phyloP scores from a whole-genome alignment of 2,113 vertebrate genomes.

The Oncorhynchus kisutch region DNA sequence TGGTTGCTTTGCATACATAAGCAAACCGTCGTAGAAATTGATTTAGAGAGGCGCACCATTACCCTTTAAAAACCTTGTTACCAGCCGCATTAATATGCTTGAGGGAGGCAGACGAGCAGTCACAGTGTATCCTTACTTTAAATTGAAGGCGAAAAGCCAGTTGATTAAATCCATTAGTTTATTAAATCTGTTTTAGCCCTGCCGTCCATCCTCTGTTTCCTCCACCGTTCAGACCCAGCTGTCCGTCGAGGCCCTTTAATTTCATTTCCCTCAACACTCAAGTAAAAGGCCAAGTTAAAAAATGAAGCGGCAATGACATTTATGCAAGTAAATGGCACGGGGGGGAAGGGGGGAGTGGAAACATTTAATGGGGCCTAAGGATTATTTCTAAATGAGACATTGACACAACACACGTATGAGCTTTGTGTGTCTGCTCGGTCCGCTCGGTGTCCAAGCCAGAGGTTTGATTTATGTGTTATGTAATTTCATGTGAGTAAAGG shows the following conservation, averaged over 20 bases:
- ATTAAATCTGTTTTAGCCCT: neutral
- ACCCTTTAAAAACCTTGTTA: no score
- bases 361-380: neutral
- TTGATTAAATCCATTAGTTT: slow-evolving; percentile 16
- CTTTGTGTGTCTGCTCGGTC: slow-evolving; percentile 19
- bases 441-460: slow-evolving; percentile 14
- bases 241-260: slow-evolving; percentile 25
- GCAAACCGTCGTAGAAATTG: no score
- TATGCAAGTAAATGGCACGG: no score
- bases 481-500: slow-evolving; percentile 50
- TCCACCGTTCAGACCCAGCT: slow-evolving; percentile 13
- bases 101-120: no score
- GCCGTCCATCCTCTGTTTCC: slow-evolving; percentile 1
- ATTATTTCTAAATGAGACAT: slow-evolving; percentile 46
- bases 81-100: no score
- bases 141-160: slow-evolving; percentile 1
- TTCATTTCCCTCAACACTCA: slow-evolving; percentile 22
- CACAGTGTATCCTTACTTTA: neutral
- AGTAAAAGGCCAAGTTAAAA: slow-evolving; percentile 32
- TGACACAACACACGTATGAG: slow-evolving; percentile 25
- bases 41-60: no score
- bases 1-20: no score
- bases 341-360: neutral
- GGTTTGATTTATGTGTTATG: slow-evolving; percentile 49
- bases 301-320: neutral